A percentile compares a stretch with the other conserved stretches of the same genome.
Evolutionary conservation across 2,888 invertebrate species (phyloP).

Genomic region (Cetonia aurata): DNA sequence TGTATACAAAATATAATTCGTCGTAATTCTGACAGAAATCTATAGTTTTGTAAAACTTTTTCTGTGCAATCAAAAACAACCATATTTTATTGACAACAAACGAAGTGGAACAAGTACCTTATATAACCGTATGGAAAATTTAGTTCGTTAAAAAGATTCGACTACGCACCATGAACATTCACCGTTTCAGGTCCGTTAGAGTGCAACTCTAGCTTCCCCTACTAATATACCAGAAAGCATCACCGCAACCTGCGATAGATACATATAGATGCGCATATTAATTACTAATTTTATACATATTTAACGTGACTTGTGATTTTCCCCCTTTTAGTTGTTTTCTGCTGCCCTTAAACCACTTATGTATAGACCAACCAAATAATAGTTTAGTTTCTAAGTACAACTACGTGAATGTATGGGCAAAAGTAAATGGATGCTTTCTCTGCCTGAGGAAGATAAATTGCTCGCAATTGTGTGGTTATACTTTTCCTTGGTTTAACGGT

Average conservation of each 20-base stretch:
- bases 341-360: too few species aligned
- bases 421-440: conserved; percentile 7
- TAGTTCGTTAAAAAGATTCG: too few species aligned
- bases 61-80: too few species aligned
- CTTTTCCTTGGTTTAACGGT: too few species aligned
- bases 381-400: background rate
- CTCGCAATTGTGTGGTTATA: too few species aligned
- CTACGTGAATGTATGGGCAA: background rate
- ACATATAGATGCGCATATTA: conserved; percentile 2
- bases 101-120: background rate
- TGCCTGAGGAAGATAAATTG: too few species aligned
- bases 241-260: too few species aligned
- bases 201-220: too few species aligned
- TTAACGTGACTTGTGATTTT: conserved; percentile 1
- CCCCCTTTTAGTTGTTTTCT: background rate
- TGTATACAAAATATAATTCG: too few species aligned
- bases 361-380: background rate
- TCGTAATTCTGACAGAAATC: too few species aligned
- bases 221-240: too few species aligned
- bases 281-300: conserved; percentile 24
- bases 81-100: background rate
- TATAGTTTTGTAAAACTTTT: too few species aligned
- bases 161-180: conserved; percentile 6
- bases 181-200: background rate
- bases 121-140: background rate